Base-by-base conservation (phyloP, 2,797 vertebrate species). In the Ciconia nigra region DNA sequence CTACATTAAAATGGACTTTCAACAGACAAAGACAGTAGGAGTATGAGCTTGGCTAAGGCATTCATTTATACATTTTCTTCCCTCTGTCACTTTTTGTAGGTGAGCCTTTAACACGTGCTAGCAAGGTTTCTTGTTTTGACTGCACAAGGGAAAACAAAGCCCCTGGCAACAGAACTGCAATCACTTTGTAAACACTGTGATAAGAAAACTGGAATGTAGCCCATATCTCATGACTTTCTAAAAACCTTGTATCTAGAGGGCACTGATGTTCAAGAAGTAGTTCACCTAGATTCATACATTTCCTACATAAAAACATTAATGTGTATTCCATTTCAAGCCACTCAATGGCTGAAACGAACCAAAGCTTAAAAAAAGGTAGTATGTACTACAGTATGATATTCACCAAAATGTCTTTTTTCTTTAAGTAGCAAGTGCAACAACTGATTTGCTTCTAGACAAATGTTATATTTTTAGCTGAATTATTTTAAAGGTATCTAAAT, bases 121-220 rank as follows among this genome's bases (percentile, higher is more conserved):
- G 31, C 29, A 83, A 90, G 52, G 29, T 26, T 57, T 74, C 49
- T 90, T 70, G 15, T 51, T 93, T 89, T 54, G 15, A 39, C 42
- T 70, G 42, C 28, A 69, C 20, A 79, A 82, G 20, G 15, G 29
- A 92, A 84, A 67, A 66, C 29, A 83, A 84, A 86, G 81, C 15
- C 39, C 8, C n/a, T 71, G 41, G 37, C 65, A 87, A 95, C 12
- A 79, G 37, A 92, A 79, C 8, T 62, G n/a, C 51, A 61, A 78
- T 66, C 0, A 3, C 31, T 71, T 80, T 2, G 0, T 84, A 59
- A 91, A 59, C 0, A 1, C 6, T 77, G 10, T n/a, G 16, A 31
- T 49, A 87, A 67, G 70, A 54, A 93, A 83, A 73, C 12, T 22
- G 51, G 22, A 72, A 62, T 1, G 3, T 5, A 55, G 25, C 15